These are phyloP conservation scores for Oenanthe melanoleuca DNA, from an alignment of 2,113 vertebrate genomes.

Conservation along the genomic window DNA sequence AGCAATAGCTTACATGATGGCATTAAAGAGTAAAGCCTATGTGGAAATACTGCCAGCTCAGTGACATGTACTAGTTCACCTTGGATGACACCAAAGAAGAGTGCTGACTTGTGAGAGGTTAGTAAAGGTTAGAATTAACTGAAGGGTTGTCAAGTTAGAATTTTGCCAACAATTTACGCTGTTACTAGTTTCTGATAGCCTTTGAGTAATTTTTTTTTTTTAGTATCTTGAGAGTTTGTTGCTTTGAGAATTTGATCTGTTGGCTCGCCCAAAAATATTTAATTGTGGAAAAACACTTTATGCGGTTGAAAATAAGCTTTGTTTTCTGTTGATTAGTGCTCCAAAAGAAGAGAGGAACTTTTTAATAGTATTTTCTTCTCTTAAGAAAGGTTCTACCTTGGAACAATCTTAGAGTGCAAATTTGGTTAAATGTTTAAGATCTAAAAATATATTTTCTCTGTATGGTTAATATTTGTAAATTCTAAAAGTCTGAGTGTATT, in stretches of 20 bases:
- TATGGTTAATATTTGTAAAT: background rate
- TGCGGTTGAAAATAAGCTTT: background rate
- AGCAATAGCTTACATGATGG: background rate
- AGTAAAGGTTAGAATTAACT: background rate
- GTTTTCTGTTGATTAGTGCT: background rate
- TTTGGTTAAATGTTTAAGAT: background rate
- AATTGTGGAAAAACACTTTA: background rate
- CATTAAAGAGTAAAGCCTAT: background rate
- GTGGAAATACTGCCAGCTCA: background rate
- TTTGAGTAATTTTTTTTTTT: background rate
- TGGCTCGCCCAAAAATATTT: background rate
- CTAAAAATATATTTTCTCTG: background rate
- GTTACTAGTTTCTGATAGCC: background rate
- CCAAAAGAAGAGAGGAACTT: background rate
- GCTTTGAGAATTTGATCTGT: background rate
- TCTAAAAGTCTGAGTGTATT: background rate
- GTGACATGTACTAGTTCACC: background rate
- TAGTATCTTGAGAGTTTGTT: background rate
- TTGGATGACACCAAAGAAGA: background rate
- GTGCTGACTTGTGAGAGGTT: background rate
- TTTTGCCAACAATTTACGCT: background rate
- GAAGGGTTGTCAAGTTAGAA: background rate
- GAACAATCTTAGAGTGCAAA: background rate
- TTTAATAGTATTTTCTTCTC: background rate
- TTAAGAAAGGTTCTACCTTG: background rate